These are phyloP conservation scores for Sebastes vulpes DNA, from an alignment of 2,797 vertebrate genomes.

Conservation along the genomic window DNA sequence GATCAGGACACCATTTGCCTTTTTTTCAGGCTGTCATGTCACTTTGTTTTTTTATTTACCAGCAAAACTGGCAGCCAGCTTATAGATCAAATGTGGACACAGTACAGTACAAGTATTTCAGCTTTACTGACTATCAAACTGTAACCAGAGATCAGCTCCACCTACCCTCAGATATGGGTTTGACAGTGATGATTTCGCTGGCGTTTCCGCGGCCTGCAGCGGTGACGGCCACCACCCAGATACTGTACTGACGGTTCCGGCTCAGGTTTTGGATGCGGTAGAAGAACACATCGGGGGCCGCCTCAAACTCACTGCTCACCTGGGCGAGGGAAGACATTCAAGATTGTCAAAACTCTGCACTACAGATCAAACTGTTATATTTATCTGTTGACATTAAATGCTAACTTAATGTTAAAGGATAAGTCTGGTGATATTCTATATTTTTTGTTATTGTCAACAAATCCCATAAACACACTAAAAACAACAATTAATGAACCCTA, in stretches of 20 bases:
- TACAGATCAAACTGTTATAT: background rate
- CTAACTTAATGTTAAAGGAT: background rate
- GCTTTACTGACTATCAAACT: background rate
- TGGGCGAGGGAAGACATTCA: conserved; percentile 66
- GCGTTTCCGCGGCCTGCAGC: conserved; percentile 94
- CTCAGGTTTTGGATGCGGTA: conserved; percentile 96
- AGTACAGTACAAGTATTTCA: background rate
- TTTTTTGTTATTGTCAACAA: background rate
- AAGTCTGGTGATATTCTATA: background rate
- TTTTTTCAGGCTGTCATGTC: background rate
- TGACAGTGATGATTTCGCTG: conserved; percentile 95
- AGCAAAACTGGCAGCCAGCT: background rate
- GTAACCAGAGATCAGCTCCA: background rate
- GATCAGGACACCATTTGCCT: background rate
- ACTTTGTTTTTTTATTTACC: background rate
- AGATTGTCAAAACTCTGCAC: background rate
- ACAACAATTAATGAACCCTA: background rate
- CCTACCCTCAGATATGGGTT: conserved; percentile 94
- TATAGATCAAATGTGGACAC: background rate
- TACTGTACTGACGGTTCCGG: conserved; percentile 95
- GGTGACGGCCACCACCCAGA: conserved; percentile 97
- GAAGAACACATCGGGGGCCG: conserved; percentile 95
- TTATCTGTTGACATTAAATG: background rate
- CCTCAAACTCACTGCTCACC: conserved; percentile 98
- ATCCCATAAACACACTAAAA: background rate